Conservation (phyloP, 2,113 vertebrate species). For the Archocentrus centrarchus region DNA sequence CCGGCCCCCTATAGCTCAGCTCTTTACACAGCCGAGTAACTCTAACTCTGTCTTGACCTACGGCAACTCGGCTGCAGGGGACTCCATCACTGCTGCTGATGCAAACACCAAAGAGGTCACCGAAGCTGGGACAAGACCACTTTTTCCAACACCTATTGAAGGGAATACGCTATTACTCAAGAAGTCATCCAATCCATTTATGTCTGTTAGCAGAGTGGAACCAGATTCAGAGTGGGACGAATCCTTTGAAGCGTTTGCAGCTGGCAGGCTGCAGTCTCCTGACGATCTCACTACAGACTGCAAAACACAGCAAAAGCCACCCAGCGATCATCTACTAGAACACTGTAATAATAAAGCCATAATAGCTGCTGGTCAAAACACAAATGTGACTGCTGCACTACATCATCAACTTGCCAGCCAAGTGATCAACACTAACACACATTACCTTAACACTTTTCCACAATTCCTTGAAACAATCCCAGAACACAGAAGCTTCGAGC, state of each 20-base stretch:
- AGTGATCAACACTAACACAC: background rate
- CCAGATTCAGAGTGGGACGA: slow-evolving; percentile 83
- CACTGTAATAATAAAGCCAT: slow-evolving; percentile 23
- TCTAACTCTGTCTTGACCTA: slow-evolving; percentile 56
- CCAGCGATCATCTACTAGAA: slow-evolving; percentile 15
- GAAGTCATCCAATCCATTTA: slow-evolving; percentile 48
- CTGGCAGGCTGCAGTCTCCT: slow-evolving; percentile 82
- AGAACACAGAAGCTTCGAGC: slow-evolving; percentile 49
- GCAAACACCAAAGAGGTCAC: background rate
- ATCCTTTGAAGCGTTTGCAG: slow-evolving; percentile 87
- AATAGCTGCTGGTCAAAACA: slow-evolving; percentile 6
- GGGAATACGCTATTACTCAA: slow-evolving; percentile 35
- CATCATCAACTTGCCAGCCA: slow-evolving; percentile 7
- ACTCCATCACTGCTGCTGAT: background rate
- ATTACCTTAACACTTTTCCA: slow-evolving; percentile 35
- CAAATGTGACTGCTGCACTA: slow-evolving; percentile 10
- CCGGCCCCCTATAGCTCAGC: slow-evolving; percentile 74
- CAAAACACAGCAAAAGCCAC: slow-evolving; percentile 21
- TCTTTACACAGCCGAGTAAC: slow-evolving; percentile 76
- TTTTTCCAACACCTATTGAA: slow-evolving; percentile 39
- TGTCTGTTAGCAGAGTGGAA: slow-evolving; percentile 34
- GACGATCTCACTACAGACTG: slow-evolving; percentile 37
- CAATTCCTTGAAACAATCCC: slow-evolving; percentile 64
- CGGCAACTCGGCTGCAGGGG: slow-evolving; percentile 48
- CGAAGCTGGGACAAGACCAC: slow-evolving; percentile 47